A percentile compares a stretch with the other conserved stretches of the same genome.
These are phyloP conservation scores for Coenonympha arcania DNA, from an alignment of 2,888 invertebrate genomes.

Conservation along the genomic window DNA sequence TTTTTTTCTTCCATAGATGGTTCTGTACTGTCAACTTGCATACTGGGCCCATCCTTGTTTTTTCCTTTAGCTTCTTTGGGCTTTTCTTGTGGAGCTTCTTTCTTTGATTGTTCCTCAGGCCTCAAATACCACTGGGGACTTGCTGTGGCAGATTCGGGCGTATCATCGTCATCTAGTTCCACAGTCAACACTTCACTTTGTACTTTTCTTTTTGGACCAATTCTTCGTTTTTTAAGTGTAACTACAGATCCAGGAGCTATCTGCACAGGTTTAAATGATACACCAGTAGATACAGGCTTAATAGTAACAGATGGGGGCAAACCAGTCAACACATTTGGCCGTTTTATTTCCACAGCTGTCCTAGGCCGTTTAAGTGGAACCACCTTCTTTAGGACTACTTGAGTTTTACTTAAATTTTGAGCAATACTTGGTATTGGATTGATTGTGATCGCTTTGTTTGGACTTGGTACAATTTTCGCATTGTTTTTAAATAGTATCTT, in stretches of 20 bases:
- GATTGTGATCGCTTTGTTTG: conserved; percentile 26
- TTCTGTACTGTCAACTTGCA: conserved; percentile 2
- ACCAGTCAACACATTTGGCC: conserved; percentile 33
- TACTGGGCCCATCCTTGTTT: background rate
- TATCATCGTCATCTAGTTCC: conserved; percentile 60
- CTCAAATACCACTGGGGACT: conserved; percentile 60
- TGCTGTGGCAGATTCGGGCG: conserved; percentile 27
- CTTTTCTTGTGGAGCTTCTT: no score
- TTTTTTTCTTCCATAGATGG: conserved; percentile 41
- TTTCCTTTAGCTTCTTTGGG: conserved; percentile 7
- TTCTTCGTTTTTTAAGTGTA: conserved; percentile 21
- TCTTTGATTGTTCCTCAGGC: conserved; percentile 49
- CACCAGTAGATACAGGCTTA: conserved; percentile 27
- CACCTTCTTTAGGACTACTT: conserved; percentile 28
- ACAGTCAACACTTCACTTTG: conserved; percentile 43
- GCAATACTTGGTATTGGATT: conserved; percentile 33
- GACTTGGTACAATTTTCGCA: conserved; percentile 20
- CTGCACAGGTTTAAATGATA: conserved; percentile 33
- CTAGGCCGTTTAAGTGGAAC: conserved; percentile 22
- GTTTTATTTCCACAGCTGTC: conserved; percentile 31
- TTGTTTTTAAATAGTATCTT: conserved; percentile 17
- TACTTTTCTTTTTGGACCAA: conserved; percentile 19
- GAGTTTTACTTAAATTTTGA: conserved; percentile 27
- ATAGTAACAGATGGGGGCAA: conserved; percentile 53
- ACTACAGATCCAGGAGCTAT: conserved; percentile 17